Percentiles rank a stretch among this genome's conserved stretches.
phyloP scores from a whole-genome alignment of 2,888 invertebrate species.

The Phasia obesa region DNA sequence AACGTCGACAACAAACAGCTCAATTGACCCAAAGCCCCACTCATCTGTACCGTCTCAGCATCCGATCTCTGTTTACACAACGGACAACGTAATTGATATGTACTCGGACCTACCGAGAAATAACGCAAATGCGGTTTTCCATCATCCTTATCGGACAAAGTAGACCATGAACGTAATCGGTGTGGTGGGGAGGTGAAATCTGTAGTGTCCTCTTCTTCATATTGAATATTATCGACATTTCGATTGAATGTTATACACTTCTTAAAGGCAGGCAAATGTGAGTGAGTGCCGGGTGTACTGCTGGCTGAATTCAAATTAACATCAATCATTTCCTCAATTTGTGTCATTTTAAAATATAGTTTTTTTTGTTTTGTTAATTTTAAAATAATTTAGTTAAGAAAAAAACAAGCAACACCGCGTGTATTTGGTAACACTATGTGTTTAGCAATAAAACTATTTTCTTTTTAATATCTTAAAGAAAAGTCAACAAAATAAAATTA shows the following conservation, averaged over 20 bases:
- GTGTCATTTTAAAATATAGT: constrained; percentile 55
- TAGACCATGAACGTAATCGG: constrained; percentile 40
- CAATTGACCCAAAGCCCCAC: constrained; percentile 76
- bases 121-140: constrained; percentile 77
- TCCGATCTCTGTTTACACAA: constrained; percentile 76
- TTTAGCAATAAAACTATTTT: constrained; percentile 45
- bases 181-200: constrained; percentile 12
- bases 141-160: constrained; percentile 66
- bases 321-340: constrained; percentile 74
- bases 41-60: constrained; percentile 78
- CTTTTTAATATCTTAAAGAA: constrained; percentile 4
- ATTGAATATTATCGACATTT: constrained; percentile 49
- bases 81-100: constrained; percentile 78
- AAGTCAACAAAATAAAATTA: constrained; percentile 2
- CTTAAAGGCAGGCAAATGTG: constrained; percentile 30
- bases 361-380: neutral
- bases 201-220: constrained; percentile 39
- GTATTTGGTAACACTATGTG: constrained; percentile 47
- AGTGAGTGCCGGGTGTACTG: constrained; percentile 65
- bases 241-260: constrained; percentile 54
- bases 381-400: neutral
- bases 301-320: constrained; percentile 74
- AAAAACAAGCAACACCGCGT: constrained; percentile 20
- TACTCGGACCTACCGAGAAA: constrained; percentile 79
- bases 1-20: constrained; percentile 77